Evolutionary conservation across 2,797 vertebrate species (phyloP), one percentile per base, ranked within the genome.

Genomic region (Schizopygopsis malacanthus): DNA sequence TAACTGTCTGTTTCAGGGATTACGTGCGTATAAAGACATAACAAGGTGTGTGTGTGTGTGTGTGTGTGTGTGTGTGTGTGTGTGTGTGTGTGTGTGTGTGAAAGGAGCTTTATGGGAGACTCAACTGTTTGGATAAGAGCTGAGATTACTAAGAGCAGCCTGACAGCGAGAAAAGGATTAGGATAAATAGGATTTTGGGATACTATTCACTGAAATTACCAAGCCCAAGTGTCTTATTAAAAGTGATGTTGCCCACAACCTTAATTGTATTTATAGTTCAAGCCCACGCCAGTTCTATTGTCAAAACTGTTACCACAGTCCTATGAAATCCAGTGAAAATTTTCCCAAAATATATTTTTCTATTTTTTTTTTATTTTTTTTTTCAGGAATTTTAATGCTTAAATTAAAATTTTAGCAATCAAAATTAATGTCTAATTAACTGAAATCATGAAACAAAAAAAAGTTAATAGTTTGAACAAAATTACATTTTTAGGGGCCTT

Each of bases 61-160:
- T n/a, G 25, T 28, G 25, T 28, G 25, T 56, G 18, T 20, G 72
- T 6, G 33, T 41, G 13, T n/a, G 65, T 41, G 28, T 20, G 72
- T 6, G 33, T 41, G 13, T n/a, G 25, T 28, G 25, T 28, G 25
- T 56, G 18, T 20, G 72, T 6, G 33, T 41, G 13, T n/a, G 65
- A 83, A 28, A 63, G 59, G 45, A 84, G 82, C 59, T 77, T 77
- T 52, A 28, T 28, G 22, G 50, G 37, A 82, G 39, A 72, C 70
- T 72, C 39, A 39, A 16, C 41, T 81, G 20, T 25, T 54, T 70
- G 67, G 33, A 70, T 70, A 20, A 56, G 15, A 82, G 67, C 22
- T 13, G 50, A 54, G 81, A 73, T 61, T 73, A 52, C 65, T 76
- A 41, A 65, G 41, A 76, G 41, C 12, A 75, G 25, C 54, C 28